Base-by-base conservation (phyloP, 2,797 vertebrate species). In the Myotis daubentonii region DNA sequence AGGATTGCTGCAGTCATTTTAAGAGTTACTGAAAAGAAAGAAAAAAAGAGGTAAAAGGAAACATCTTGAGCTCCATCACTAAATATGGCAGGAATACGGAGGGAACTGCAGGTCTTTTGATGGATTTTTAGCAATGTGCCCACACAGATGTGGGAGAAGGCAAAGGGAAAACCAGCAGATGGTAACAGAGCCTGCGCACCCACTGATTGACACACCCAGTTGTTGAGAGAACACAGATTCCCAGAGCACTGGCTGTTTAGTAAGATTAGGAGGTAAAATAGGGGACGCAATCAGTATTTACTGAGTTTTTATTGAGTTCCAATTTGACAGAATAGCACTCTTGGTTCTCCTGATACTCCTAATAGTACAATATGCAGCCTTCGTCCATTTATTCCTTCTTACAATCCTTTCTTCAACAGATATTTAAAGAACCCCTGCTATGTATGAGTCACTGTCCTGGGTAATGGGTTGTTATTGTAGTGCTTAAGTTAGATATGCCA, bases 301-400 rank as follows among this genome's bases (percentile, higher is more conserved):
- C 41, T 80, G 76, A 95, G 41, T 75, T 87, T 87, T 79, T 74
- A 85, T 74, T 93, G n/a, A 93, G 60, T 47, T 91, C 15, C 44
- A 76, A 36, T 33, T 70, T 71, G 51, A 80, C 60, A 80, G 11
- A 84, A 55, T 51, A 33, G 44, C 16, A 84, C 13, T 83, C 8
- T 47, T 71, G 16, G 33, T 83, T 84, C 72, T 79, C 57, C 51
- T 65, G 55, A 55, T 1, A 55, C 25, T 84, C 55, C 60, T 74
- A 44, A 62, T 19, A 82, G 15, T 65, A 9, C 10, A 55, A 30
- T 76, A 55, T 33, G 19, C 8, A 57, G 22, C 10, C 17, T 89
- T 51, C 36, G 6, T 70, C 76, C 23, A 44, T n/a, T 70, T 75
- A 49, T 55, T 53, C 12, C 5, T 82, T 83, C 12, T 60, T 70